Evolutionary conservation across 2,888 invertebrate genomes (phyloP).

Genomic region (Tanaodytes sp.): DNA sequence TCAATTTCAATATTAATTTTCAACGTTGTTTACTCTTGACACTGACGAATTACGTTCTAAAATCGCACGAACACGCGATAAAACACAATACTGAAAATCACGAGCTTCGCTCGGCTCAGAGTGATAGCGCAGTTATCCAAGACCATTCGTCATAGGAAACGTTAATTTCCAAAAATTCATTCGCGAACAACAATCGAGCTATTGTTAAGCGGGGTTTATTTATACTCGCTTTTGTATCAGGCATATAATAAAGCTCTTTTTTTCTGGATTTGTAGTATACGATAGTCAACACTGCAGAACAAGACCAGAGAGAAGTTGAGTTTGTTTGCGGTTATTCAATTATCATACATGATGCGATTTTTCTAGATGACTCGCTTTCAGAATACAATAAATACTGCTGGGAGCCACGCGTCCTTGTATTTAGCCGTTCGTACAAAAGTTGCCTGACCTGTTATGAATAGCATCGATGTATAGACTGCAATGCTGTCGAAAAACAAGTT

Average conservation of each 20-base stretch:
- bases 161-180: no score
- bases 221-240: slow-evolving; percentile 12
- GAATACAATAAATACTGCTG: slow-evolving; percentile 34
- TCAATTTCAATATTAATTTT: no score
- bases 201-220: no score
- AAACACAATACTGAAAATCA: no score
- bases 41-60: no score
- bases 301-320: slow-evolving; percentile 9
- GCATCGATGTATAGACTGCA: slow-evolving; percentile 8
- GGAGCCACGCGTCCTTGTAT: slow-evolving; percentile 5
- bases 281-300: slow-evolving; percentile 17
- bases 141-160: no score
- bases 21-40: no score
- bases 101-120: no score
- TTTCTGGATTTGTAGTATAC: slow-evolving; percentile 8
- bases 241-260: slow-evolving; percentile 20
- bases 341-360: slow-evolving; percentile 32
- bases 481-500: slow-evolving; percentile 19
- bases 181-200: no score
- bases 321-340: slow-evolving; percentile 24
- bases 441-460: slow-evolving; percentile 10
- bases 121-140: no score
- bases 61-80: no score
- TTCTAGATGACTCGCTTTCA: slow-evolving; percentile 23
- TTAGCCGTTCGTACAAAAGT: slow-evolving; percentile 17